phyloP scores from a whole-genome alignment of 2,797 vertebrate genomes.

The Cossypha niveicapilla region DNA sequence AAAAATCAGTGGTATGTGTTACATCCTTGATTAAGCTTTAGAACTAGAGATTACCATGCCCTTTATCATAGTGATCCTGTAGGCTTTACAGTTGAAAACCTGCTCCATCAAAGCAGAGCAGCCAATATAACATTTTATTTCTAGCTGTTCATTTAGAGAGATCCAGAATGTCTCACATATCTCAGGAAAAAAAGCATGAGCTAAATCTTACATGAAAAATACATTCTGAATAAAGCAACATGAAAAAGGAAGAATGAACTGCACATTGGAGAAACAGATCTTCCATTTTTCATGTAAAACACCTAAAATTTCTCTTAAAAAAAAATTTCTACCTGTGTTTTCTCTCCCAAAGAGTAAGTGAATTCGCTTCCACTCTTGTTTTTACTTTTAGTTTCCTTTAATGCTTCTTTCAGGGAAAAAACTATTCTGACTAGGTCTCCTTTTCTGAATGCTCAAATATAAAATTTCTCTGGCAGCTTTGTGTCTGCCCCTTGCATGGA shows the following conservation, averaged over 20 bases:
- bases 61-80: no score
- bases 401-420: neutral
- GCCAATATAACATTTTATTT: neutral
- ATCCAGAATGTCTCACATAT: neutral
- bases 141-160: neutral
- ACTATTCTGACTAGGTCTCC: neutral
- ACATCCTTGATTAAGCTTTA: neutral
- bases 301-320: neutral
- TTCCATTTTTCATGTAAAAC: neutral
- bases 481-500: neutral
- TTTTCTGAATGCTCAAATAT: neutral
- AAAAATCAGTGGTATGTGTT: neutral
- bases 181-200: neutral
- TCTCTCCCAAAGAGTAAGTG: rapidly evolving
- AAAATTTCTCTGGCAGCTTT: neutral
- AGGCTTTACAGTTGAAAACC: neutral
- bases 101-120: neutral
- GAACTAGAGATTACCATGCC: neutral
- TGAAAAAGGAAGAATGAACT: neutral
- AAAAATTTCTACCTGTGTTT: neutral
- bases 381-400: neutral
- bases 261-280: neutral
- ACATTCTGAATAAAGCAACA: neutral
- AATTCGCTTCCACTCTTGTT: neutral
- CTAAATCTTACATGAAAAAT: neutral